These are phyloP conservation scores for Parochlus steinenii DNA, from an alignment of 2,888 invertebrate species.

Conservation along the genomic window DNA sequence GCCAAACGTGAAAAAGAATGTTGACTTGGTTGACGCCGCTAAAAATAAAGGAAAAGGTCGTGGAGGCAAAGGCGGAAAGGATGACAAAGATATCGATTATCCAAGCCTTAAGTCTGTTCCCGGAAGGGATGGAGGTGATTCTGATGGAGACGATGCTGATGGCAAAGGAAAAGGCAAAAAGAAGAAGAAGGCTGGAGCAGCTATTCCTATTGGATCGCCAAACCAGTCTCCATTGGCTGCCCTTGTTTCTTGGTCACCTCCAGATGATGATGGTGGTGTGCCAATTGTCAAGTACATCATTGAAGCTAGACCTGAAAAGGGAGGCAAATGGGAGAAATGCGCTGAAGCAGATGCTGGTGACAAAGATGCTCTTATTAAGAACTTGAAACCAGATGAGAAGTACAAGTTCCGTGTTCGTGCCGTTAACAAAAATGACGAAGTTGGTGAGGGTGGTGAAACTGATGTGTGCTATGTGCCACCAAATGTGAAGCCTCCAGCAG, in stretches of 20 bases:
- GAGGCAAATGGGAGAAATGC: constrained; percentile 76
- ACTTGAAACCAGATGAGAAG: constrained; percentile 75
- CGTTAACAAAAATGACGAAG: constrained; percentile 96
- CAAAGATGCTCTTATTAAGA: constrained; percentile 64
- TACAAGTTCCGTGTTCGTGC: constrained; percentile 96
- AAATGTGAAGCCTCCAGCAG: constrained; percentile 91
- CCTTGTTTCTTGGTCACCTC: constrained; percentile 63
- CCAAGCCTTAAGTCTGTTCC: constrained; percentile 7
- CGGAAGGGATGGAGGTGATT: constrained; percentile 2
- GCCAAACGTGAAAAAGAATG: constrained; percentile 17
- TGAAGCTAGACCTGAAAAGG: constrained; percentile 71
- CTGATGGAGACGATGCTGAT: constrained; percentile 9
- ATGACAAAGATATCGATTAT: constrained; percentile 11
- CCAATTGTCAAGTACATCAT: constrained; percentile 75
- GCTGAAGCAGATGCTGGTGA: constrained; percentile 67
- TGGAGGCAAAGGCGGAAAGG: neutral
- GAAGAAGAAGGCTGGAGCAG: constrained; percentile 10
- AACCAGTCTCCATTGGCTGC: constrained; percentile 10
- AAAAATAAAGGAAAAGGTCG: constrained; percentile 7
- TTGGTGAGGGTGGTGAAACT: constrained; percentile 85
- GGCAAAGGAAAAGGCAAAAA: constrained; percentile 11
- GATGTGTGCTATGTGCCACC: constrained; percentile 72
- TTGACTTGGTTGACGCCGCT: constrained; percentile 8
- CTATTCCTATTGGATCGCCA: constrained; percentile 7
- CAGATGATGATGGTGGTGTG: constrained; percentile 77